phyloP scores from a whole-genome alignment of 2,113 vertebrate species.

The Ceyx melanurus region DNA sequence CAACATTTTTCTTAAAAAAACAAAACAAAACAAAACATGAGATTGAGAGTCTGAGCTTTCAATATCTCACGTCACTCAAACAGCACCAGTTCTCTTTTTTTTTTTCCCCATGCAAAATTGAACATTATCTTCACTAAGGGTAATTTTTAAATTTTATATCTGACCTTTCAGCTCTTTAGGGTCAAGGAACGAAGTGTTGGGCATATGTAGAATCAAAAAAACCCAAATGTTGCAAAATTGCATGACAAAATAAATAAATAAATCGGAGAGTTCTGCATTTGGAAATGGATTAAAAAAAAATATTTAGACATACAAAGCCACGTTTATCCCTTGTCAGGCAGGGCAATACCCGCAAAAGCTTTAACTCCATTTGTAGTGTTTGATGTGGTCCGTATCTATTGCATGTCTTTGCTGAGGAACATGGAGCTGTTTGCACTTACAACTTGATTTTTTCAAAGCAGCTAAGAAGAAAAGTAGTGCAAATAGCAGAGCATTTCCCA shows the following conservation, averaged over 20 bases:
- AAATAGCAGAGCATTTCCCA: not conserved
- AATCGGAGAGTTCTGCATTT: not conserved
- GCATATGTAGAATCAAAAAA: not conserved
- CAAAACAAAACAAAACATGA: not conserved
- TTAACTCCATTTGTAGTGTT: not conserved
- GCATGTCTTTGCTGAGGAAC: not conserved
- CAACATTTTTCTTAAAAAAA: not conserved
- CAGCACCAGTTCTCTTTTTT: rapidly evolving
- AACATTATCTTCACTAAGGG: not conserved
- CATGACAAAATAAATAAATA: not conserved
- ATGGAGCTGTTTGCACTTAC: rapidly evolving
- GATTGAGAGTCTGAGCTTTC: not conserved
- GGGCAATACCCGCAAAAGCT: not conserved
- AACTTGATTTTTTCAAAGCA: not conserved
- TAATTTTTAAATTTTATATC: not conserved
- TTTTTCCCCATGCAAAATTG: not conserved
- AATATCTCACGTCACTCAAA: not conserved
- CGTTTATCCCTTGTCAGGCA: not conserved
- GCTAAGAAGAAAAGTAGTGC: not conserved
- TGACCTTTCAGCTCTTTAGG: not conserved
- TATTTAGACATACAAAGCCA: too few species aligned
- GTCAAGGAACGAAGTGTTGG: not conserved
- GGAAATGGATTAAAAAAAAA: not conserved
- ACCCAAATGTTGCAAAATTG: not conserved
- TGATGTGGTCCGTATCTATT: not conserved